A percentile compares a stretch with the other conserved stretches of the same genome.
Evolutionary conservation across 2,888 invertebrate genomes (phyloP).

Genomic region (Erebia palarica): DNA sequence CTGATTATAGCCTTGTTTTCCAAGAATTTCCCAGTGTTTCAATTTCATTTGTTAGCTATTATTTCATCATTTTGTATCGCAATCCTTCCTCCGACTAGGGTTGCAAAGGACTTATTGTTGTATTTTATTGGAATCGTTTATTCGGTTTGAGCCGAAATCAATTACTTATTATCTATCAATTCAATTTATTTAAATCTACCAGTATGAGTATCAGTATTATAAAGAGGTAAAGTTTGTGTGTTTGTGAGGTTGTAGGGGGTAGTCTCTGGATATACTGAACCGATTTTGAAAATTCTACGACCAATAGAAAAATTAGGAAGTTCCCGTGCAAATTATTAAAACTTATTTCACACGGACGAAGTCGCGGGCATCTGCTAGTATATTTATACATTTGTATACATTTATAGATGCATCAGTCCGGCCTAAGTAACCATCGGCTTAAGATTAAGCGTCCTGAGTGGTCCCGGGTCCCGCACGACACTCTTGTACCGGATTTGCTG

Average conservation of each 20-base stretch:
- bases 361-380: no score
- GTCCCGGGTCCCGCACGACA: constrained; percentile 45
- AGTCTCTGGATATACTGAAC: no score
- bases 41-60: constrained; percentile 41
- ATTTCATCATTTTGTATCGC: constrained; percentile 32
- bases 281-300: no score
- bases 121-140: constrained; percentile 17
- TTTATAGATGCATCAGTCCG: not conserved
- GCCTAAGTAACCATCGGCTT: constrained; percentile 55
- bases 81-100: constrained; percentile 25
- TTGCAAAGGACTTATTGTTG: constrained; percentile 14
- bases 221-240: no score
- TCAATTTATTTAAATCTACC: no score
- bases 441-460: constrained; percentile 55
- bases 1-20: constrained; percentile 53
- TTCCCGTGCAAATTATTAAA: no score
- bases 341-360: no score
- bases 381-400: no score
- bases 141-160: constrained; percentile 2
- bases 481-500: constrained; percentile 62
- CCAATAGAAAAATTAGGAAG: no score
- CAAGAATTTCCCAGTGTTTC: constrained; percentile 3
- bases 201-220: no score
- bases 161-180: not conserved
- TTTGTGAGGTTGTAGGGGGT: no score